Base-by-base conservation (phyloP, 37 sponge, comb jelly and placozoan genomes). In the Axinella damicornis region DNA sequence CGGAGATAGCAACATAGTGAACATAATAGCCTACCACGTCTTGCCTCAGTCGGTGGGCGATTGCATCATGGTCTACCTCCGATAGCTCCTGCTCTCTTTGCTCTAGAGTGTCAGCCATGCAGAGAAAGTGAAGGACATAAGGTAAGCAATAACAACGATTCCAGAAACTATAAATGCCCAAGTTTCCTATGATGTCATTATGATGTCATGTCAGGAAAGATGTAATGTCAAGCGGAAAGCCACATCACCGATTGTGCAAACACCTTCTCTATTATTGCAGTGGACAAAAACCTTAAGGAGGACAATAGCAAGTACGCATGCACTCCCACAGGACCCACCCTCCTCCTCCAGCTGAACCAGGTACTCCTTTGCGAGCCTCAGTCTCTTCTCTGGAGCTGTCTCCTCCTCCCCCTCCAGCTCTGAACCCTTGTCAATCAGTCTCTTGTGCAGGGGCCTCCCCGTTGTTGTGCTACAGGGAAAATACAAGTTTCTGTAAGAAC, bases 281-380 rank as follows among this genome's bases (percentile, higher is more conserved):
- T n/a, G n/a, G n/a, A n/a, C n/a, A n/a, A n/a, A n/a, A n/a, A n/a
- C n/a, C n/a, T n/a, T n/a, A n/a, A n/a, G n/a, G n/a, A n/a, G n/a
- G n/a, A n/a, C n/a, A n/a, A n/a, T n/a, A n/a, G n/a, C n/a, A n/a
- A n/a, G n/a, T n/a, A n/a, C n/a, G n/a, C n/a, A n/a, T n/a, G n/a
- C n/a, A n/a, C n/a, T n/a, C n/a, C n/a, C n/a, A 46, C 9, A 9
- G 4, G 46, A 12, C 70, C 1, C 38, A 93, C 89, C 94, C 69
- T 87, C 69, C 15, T 84, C 82, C 57, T 94, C 92, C 1, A 98
- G 88, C 61, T 91, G 53, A 0, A 83, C 59, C 1, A 98, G 87
- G 74, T 96, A 96, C 83, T 98, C 89, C 75, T 98, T 98, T 9
- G 99, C 97, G 16, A 98, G 87, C 55, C 99, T 52, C 65, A 98